These are phyloP conservation scores for Notolabrus celidotus DNA, from an alignment of 2,797 vertebrate species.

Conservation along the genomic window DNA sequence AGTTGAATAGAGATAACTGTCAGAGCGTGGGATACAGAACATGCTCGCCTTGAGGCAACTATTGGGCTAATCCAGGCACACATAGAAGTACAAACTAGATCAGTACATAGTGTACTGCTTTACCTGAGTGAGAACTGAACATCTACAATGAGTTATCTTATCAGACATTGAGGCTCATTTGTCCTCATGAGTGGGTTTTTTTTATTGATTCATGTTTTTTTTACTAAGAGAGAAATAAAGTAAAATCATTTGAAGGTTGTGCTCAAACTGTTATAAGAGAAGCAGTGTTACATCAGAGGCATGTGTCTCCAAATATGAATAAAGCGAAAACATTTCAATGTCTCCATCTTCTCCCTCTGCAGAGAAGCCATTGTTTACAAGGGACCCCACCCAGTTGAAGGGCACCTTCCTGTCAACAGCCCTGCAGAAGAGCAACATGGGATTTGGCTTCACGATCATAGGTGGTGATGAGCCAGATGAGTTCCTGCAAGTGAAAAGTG, in stretches of 20 bases:
- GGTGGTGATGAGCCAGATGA: constrained; percentile 98
- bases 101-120: constrained; percentile 49
- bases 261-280: neutral
- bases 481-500: constrained; percentile 99
- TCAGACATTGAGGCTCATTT: constrained; percentile 13
- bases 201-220: neutral
- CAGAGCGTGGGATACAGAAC: constrained; percentile 59
- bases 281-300: neutral
- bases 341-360: constrained; percentile 57
- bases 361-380: constrained; percentile 98
- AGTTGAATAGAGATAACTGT: constrained; percentile 52
- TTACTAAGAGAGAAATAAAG: neutral
- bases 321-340: constrained; percentile 5
- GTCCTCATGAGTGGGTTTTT: neutral
- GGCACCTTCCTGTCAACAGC: constrained; percentile 97
- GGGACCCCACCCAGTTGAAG: constrained; percentile 98
- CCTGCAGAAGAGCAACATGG: constrained; percentile 99
- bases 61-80: constrained; percentile 38
- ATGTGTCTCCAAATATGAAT: neutral
- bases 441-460: constrained; percentile 99
- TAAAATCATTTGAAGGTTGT: neutral
- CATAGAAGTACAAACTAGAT: constrained; percentile 39
- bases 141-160: constrained; percentile 36
- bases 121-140: constrained; percentile 48
- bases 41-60: constrained; percentile 60